Percentiles rank a stretch among this genome's conserved stretches.
Conservation (phyloP, 2,113 vertebrate species). For the Hypomesus transpacificus region DNA sequence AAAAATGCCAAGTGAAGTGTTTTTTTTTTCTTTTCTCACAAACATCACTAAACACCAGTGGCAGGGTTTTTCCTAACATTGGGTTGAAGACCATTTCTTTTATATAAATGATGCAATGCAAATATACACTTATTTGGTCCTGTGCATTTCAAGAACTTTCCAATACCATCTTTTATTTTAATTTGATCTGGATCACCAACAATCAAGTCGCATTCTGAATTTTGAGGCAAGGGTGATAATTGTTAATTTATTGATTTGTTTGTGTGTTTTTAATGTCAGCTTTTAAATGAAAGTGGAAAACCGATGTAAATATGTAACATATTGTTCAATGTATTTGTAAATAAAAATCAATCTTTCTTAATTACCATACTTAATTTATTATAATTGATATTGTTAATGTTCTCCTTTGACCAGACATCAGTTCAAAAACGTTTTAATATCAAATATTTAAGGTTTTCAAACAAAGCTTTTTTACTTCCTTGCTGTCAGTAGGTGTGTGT, state of each 20-base stretch:
- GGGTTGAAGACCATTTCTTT: no score
- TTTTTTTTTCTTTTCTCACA: not conserved
- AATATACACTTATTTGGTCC: not conserved
- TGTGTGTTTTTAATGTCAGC: not conserved
- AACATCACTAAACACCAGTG: no score
- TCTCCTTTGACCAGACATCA: no score
- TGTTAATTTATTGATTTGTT: not conserved
- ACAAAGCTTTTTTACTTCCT: no score
- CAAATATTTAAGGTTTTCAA: no score
- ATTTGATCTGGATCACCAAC: not conserved
- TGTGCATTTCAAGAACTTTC: no score
- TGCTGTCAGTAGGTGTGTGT: no score
- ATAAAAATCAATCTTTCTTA: slow-evolving; percentile 56
- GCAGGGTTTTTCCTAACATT: no score
- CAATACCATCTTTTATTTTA: not conserved
- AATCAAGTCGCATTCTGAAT: not conserved
- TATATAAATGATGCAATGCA: not conserved
- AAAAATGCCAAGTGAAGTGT: not conserved
- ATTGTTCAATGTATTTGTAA: slow-evolving; percentile 50
- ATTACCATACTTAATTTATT: not conserved
- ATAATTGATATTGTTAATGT: no score
- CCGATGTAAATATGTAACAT: slow-evolving; percentile 46
- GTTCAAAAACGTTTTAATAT: no score
- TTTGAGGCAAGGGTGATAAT: not conserved
- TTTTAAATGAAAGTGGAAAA: slow-evolving; percentile 12